Base-by-base conservation (phyloP, 2,113 vertebrate genomes). In the Anhinga rufa region DNA sequence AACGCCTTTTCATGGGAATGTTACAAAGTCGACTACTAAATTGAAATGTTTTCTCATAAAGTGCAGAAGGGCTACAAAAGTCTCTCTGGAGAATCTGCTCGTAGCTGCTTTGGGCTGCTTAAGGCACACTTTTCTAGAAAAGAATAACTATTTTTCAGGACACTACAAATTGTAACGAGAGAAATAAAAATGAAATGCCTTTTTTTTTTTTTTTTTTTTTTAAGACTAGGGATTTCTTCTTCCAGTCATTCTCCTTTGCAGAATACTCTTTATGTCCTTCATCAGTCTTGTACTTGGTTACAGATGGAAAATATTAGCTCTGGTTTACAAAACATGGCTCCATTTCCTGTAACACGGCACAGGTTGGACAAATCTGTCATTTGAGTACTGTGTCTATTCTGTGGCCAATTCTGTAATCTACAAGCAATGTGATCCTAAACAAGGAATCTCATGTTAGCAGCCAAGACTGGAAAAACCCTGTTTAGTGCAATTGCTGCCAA, bases 281-380 rank as follows among this genome's bases (percentile, higher is more conserved):
- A 97, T 98, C 98, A 98, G 98, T 92, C 98, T 98, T 97, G 97
- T 97, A 94, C 95, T 97, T 84, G 96, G 96, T 94, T 98, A 97
- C 98, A 98, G 98, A 98, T 98, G 98, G 98, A 98, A 98, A 98
- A 98, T 98, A 98, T 98, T 98, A 99, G 98, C 98, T 98, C 96
- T 98, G 98, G 98, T 98, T 98, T 98, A 98, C 96, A 96, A 97
- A 97, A 97, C 97, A 98, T 76, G 93, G 97, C 74, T 85, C 86
- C 0, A 91, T 97, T 96, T 97, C 95, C 98, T 98, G 96, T 97
- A 98, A 98, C 96, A 97, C 92, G 24, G 98, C 97, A 97, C 98
- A 98, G 98, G 98, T 98, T 98, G 98, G 96, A 98, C 97, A 97
- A 98, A 98, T 98, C 98, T 98, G 98, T 99, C 98, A 98, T 98